Conservation (phyloP, 1,140 invertebrate genomes). For the Asbolus verrucosus region DNA sequence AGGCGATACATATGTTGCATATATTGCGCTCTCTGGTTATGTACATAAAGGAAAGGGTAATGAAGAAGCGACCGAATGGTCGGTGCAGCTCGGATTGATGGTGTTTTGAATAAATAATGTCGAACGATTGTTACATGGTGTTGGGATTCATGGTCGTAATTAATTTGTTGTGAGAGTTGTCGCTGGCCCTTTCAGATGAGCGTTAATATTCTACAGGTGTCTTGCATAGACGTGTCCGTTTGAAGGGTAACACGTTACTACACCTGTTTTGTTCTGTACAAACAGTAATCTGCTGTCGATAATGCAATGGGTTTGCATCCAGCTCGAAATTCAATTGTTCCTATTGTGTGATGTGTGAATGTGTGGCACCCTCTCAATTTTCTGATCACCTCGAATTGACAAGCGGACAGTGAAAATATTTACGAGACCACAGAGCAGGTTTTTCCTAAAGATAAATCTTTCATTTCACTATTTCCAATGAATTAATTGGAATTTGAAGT, state of each 20-base stretch:
- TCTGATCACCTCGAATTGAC: slow-evolving; percentile 51
- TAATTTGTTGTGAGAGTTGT: slow-evolving; percentile 40
- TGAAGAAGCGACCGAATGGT: no score
- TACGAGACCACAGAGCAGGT: slow-evolving; percentile 47
- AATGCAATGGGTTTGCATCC: slow-evolving; percentile 56
- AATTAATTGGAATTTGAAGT: slow-evolving; percentile 1
- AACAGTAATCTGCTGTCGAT: slow-evolving; percentile 60
- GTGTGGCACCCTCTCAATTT: slow-evolving; percentile 51
- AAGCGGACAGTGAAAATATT: slow-evolving; percentile 56
- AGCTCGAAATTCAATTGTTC: slow-evolving; percentile 57
- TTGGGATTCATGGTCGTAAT: slow-evolving; percentile 27
- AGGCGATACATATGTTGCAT: no score
- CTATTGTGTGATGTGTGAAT: slow-evolving; percentile 49
- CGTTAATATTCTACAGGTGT: slow-evolving; percentile 60
- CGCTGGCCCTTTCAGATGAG: slow-evolving; percentile 48
- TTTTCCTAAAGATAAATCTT: slow-evolving; percentile 48
- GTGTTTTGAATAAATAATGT: no score
- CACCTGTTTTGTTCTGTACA: slow-evolving; percentile 59
- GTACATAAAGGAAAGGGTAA: no score
- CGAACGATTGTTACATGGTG: no score
- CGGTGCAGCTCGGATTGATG: no score
- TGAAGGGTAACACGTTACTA: slow-evolving; percentile 56
- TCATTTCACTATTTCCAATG: slow-evolving; percentile 42
- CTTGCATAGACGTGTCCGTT: slow-evolving; percentile 56
- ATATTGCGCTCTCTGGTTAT: no score